phyloP scores from a whole-genome alignment of 2,797 vertebrate species.

The Schizopygopsis malacanthus region DNA sequence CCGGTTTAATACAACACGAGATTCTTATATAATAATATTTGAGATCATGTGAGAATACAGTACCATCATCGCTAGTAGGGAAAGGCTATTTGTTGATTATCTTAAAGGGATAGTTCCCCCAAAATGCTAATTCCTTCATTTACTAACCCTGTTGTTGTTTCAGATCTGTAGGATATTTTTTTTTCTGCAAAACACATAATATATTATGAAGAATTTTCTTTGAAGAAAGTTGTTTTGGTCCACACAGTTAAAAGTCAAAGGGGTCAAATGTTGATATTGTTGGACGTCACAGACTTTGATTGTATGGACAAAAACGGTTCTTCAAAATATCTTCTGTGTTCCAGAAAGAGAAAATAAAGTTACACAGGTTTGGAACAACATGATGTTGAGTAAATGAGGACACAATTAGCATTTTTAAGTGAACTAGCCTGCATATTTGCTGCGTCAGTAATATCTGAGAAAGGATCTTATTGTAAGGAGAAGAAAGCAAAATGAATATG shows the following conservation, averaged over 20 bases:
- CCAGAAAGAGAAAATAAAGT: not conserved
- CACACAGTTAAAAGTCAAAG: not conserved
- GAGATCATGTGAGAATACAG: constrained; percentile 31
- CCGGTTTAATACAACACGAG: constrained; percentile 11
- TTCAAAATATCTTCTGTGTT: not conserved
- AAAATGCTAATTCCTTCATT: not conserved
- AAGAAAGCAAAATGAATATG: constrained; percentile 15
- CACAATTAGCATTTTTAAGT: constrained; percentile 27
- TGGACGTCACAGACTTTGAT: not conserved
- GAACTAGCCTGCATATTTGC: constrained; percentile 55
- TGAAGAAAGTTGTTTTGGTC: not conserved
- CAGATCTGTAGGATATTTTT: not conserved
- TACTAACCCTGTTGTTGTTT: not conserved
- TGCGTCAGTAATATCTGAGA: constrained; percentile 31
- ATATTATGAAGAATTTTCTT: not conserved
- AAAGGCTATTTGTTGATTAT: constrained; percentile 37
- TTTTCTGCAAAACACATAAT: not conserved
- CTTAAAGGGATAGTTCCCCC: constrained; percentile 9
- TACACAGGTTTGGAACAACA: not conserved
- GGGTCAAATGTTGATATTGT: not conserved
- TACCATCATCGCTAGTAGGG: constrained; percentile 10
- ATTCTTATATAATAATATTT: constrained; percentile 9
- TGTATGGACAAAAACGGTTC: not conserved
- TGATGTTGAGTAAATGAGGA: not conserved
- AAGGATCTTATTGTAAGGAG: not conserved